phyloP scores from a whole-genome alignment of 1,140 invertebrate species.

The Antheraea pernyi region DNA sequence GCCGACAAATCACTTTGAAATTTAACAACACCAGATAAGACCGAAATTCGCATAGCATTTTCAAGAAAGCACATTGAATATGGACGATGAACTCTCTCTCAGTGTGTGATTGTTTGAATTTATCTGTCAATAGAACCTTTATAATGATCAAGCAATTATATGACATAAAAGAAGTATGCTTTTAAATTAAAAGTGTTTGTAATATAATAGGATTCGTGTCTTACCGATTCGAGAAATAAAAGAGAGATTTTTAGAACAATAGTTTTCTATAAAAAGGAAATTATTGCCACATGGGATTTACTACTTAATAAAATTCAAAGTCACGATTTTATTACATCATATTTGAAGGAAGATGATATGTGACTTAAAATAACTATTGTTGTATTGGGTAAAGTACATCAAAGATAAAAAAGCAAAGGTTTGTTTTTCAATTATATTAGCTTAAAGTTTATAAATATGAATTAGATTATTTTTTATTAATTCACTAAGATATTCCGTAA shows the following conservation, averaged over 20 bases:
- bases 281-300: not conserved
- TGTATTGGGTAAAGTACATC: too few species aligned
- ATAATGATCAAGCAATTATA: conserved; percentile 6
- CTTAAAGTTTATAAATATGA: too few species aligned
- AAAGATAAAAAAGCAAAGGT: too few species aligned
- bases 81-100: conserved; percentile 59
- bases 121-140: conserved; percentile 41
- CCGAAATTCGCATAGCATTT: conserved; percentile 13
- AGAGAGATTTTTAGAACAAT: not conserved
- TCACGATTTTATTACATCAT: not conserved
- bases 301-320: conserved; percentile 13
- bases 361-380: not conserved
- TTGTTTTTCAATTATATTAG: too few species aligned
- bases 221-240: not conserved
- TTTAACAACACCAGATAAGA: conserved; percentile 19
- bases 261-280: conserved; percentile 2
- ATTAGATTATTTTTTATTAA: too few species aligned
- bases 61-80: conserved; percentile 30
- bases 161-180: conserved; percentile 6
- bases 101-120: conserved; percentile 52
- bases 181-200: conserved; percentile 14
- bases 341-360: not conserved
- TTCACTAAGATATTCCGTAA: too few species aligned
- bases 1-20: conserved; percentile 14
- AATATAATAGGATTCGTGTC: conserved; percentile 3